These are phyloP conservation scores for Papilio machaon DNA, from an alignment of 1,140 invertebrate species.

Conservation along the genomic window DNA sequence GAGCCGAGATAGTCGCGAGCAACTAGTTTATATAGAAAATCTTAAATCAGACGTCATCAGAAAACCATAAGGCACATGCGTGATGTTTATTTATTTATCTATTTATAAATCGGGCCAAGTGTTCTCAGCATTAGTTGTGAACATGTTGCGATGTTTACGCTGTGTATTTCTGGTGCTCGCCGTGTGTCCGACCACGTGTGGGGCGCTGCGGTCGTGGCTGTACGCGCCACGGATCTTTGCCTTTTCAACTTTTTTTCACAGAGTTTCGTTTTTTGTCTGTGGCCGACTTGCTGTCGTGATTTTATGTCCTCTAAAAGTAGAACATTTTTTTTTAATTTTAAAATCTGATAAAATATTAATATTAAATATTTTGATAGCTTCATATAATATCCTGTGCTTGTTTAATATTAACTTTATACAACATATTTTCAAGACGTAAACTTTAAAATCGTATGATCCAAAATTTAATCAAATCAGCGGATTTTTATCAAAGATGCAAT, in stretches of 20 bases:
- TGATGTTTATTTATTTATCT: constrained; percentile 70
- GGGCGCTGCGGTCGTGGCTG: constrained; percentile 40
- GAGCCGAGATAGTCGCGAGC: too few relatives aligned
- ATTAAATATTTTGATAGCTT: neutral
- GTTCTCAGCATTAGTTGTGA: constrained; percentile 72
- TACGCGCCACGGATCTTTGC: constrained; percentile 30
- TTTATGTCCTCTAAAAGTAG: neutral
- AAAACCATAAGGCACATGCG: constrained; percentile 39
- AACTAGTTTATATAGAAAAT: constrained; percentile 36
- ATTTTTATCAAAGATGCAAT: constrained; percentile 44
- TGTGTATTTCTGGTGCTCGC: constrained; percentile 75
- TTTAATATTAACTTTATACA: neutral
- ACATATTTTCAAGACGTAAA: neutral
- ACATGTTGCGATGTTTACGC: constrained; percentile 77
- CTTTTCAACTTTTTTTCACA: constrained; percentile 18
- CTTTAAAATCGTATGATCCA: constrained; percentile 40
- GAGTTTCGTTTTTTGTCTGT: constrained; percentile 24
- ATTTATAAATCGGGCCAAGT: constrained; percentile 75
- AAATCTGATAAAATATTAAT: neutral
- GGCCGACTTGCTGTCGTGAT: constrained; percentile 11
- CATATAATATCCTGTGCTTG: neutral
- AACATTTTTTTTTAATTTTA: neutral
- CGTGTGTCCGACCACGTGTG: constrained; percentile 74
- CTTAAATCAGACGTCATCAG: constrained; percentile 44
- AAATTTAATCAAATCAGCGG: constrained; percentile 43